phyloP scores from a whole-genome alignment of 2,797 vertebrate genomes.

The Centropyge bicolor region DNA sequence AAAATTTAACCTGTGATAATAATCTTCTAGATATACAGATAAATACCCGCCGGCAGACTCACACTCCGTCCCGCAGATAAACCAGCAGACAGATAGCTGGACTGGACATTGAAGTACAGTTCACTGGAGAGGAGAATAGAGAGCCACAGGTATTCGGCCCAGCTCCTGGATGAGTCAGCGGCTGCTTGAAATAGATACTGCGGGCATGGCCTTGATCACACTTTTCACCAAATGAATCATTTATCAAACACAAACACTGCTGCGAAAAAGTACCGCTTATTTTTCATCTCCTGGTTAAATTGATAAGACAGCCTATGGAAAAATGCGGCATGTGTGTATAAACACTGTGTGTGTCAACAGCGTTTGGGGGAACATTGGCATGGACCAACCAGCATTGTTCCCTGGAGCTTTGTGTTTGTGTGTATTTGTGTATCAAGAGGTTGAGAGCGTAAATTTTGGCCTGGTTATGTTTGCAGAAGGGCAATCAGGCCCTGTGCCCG shows the following conservation, averaged over 20 bases:
- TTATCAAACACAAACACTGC: slow-evolving; percentile 81
- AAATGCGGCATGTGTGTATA: slow-evolving; percentile 68
- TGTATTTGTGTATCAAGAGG: slow-evolving; percentile 74
- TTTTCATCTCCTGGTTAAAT: slow-evolving; percentile 80
- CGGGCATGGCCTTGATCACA: slow-evolving; percentile 79
- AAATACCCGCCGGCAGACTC: slow-evolving; percentile 1
- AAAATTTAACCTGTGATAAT: background rate
- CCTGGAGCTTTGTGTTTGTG: slow-evolving; percentile 73
- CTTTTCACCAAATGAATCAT: slow-evolving; percentile 83
- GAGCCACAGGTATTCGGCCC: slow-evolving; percentile 71
- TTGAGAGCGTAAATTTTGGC: slow-evolving; percentile 79
- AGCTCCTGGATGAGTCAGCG: slow-evolving; percentile 78
- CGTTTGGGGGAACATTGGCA: slow-evolving; percentile 72
- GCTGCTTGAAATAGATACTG: slow-evolving; percentile 82
- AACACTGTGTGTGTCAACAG: slow-evolving; percentile 78
- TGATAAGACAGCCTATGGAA: slow-evolving; percentile 80
- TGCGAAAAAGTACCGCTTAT: slow-evolving; percentile 67
- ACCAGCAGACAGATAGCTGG: slow-evolving; percentile 6
- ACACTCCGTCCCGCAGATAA: slow-evolving; percentile 13
- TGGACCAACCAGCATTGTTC: slow-evolving; percentile 70
- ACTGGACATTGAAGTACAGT: slow-evolving; percentile 59
- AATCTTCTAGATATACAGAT: background rate
- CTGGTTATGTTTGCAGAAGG: slow-evolving; percentile 83
- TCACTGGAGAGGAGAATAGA: slow-evolving; percentile 57
- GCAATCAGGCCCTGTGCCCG: slow-evolving; percentile 79